Conservation (phyloP, 2,113 vertebrate genomes). For the Cyphomyrus plagiostoma region DNA sequence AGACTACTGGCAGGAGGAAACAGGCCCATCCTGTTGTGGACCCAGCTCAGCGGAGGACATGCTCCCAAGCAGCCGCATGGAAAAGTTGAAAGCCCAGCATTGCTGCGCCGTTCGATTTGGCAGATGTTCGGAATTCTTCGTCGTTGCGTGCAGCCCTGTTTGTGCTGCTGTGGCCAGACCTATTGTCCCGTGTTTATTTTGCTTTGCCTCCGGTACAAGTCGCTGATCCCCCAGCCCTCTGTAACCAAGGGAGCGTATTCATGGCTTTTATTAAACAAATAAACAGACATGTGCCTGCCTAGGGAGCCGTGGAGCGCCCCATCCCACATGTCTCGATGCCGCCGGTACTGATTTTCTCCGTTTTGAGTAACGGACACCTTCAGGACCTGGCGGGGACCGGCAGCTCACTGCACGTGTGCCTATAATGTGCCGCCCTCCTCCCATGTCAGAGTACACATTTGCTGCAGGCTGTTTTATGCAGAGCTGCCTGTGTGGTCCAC, state of each 20-base stretch:
- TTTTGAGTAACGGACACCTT: background rate
- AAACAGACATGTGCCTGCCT: background rate
- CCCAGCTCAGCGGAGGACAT: background rate
- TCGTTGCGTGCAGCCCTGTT: slow-evolving; percentile 14
- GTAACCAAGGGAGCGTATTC: slow-evolving; percentile 11
- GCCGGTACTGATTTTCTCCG: background rate
- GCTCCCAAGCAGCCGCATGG: background rate
- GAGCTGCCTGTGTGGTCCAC: background rate
- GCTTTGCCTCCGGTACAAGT: background rate
- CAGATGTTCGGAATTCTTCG: slow-evolving; percentile 1
- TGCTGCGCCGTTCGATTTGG: background rate
- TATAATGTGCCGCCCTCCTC: background rate
- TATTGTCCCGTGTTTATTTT: slow-evolving; percentile 12
- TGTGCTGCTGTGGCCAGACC: background rate
- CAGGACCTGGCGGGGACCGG: background rate
- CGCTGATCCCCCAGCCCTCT: background rate
- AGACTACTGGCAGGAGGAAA: slow-evolving; percentile 16
- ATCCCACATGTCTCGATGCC: background rate
- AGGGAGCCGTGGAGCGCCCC: background rate
- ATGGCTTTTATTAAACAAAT: background rate
- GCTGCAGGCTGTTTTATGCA: background rate
- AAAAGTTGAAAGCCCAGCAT: background rate
- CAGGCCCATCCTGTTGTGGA: slow-evolving; percentile 25
- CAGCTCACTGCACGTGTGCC: background rate
- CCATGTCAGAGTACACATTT: background rate